phyloP scores from a whole-genome alignment of 2,888 invertebrate species.

The Nasonia oneida region DNA sequence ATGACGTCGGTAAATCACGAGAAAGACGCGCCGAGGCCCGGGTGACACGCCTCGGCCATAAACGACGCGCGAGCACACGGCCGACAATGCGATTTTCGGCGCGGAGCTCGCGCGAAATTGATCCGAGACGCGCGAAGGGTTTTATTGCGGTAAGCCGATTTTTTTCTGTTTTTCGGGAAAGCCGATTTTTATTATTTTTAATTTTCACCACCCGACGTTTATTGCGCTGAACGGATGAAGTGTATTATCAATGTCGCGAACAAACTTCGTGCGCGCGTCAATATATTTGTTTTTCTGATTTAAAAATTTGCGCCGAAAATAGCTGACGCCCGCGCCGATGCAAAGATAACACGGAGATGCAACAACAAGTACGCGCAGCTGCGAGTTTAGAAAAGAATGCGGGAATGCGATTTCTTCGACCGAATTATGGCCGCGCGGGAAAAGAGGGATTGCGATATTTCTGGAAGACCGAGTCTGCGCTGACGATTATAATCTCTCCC shows the following conservation, averaged over 20 bases:
- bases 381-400: conserved; percentile 3
- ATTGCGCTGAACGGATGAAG: background rate
- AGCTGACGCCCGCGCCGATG: conserved; percentile 23
- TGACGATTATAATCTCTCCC: conserved; percentile 17
- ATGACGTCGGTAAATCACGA: conserved; percentile 71
- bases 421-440: conserved; percentile 29
- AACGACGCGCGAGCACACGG: conserved; percentile 65
- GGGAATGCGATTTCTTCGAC: conserved; percentile 24
- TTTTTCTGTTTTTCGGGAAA: conserved; percentile 25
- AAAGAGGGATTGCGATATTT: conserved; percentile 36
- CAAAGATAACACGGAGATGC: conserved; percentile 46
- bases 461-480: conserved; percentile 31
- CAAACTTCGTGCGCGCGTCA: conserved; percentile 14
- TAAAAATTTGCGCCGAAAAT: conserved; percentile 37
- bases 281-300: conserved; percentile 37
- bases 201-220: conserved; percentile 22
- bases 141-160: conserved; percentile 49
- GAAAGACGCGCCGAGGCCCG: conserved; percentile 69
- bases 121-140: conserved; percentile 25
- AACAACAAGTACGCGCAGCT: conserved; percentile 22
- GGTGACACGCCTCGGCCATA: conserved; percentile 75
- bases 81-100: conserved; percentile 53
- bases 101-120: conserved; percentile 41
- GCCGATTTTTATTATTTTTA: conserved; percentile 53
- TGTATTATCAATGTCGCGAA: background rate